A percentile compares a stretch with the other conserved stretches of the same genome.
These are phyloP conservation scores for Gobionotothen gibberifrons DNA, from an alignment of 2,797 vertebrate species.

Conservation along the genomic window DNA sequence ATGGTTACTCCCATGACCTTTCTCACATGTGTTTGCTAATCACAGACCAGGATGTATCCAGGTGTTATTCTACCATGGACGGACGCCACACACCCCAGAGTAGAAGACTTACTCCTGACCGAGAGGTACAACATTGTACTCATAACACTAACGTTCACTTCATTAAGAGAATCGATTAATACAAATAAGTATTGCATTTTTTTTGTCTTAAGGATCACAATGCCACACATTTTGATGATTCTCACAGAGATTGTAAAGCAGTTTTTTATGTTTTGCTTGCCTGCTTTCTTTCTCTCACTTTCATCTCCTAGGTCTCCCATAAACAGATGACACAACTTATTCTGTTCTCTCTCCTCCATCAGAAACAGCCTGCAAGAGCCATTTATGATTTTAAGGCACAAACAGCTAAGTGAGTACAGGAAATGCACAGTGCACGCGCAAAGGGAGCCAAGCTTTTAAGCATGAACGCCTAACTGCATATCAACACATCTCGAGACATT, in stretches of 20 bases:
- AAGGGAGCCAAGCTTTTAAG: constrained; percentile 18
- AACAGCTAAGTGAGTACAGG: constrained; percentile 96
- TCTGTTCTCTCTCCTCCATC: constrained; percentile 88
- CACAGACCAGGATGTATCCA: constrained; percentile 90
- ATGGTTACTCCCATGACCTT: constrained; percentile 40
- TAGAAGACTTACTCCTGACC: constrained; percentile 90
- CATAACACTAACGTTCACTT: neutral
- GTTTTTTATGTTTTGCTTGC: constrained; percentile 42
- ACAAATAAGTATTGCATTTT: neutral
- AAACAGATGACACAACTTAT: constrained; percentile 88
- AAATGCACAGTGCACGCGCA: neutral
- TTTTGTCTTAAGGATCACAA: constrained; percentile 6
- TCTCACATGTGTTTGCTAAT: constrained; percentile 68
- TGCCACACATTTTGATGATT: neutral
- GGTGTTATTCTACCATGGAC: constrained; percentile 88
- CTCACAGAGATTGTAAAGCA: constrained; percentile 7
- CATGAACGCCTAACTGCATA: constrained; percentile 37
- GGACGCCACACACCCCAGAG: constrained; percentile 87
- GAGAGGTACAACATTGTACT: constrained; percentile 87
- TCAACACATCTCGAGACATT: constrained; percentile 11
- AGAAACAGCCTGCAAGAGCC: constrained; percentile 96
- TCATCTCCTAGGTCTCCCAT: constrained; percentile 81
- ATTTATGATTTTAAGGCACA: constrained; percentile 99
- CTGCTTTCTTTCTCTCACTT: constrained; percentile 63
- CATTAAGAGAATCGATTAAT: neutral